Base-by-base conservation (phyloP, 2,113 vertebrate genomes). In the Speoplatyrhinus poulsoni region DNA sequence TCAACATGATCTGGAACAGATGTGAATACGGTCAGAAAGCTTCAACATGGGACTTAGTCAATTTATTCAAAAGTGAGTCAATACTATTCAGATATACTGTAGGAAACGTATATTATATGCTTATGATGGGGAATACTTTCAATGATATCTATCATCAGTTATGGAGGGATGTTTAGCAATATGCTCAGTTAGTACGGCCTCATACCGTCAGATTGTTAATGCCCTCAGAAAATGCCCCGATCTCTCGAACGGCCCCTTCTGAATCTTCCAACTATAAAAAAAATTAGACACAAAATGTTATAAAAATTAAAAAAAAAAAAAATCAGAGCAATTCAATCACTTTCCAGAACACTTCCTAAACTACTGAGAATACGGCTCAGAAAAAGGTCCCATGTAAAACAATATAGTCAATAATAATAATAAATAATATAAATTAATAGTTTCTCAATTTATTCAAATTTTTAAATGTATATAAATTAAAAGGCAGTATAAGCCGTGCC, bases 181-280 rank as follows among this genome's bases (percentile, higher is more conserved):
- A 52, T 59, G 46, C 9, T 3, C 15, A 36, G 12, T 6, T 12
- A 15, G 1, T 32, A 60, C 11, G n/a, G 46, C 48, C 15, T 73
- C 95, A 95, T 90, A 99, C 98, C 1, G 98, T 99, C 70, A 99
- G 89, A 68, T 98, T 98, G 90, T 97, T 97, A 90, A 99, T 99
- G 78, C 92, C 98, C 81, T 99, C 96, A 0, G 97, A 99, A 85
- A 99, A 99, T 0, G 85, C 97, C 62, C 96, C 97, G 10, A 99
- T 99, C 87, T 98, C 95, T 64, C 92, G 92, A 66, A 99, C 96
- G 0, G 98, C 96, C 50, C 96, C 96, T 80, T 99, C 98, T 0
- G 97, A 99, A 83, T 98, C 96, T 46, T 99, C 96, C 95, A 99
- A 98, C 98, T 99, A 68, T 60, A 71, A 63, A 17, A 36, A 32